A percentile compares a stretch with the other conserved stretches of the same genome.
phyloP scores from a whole-genome alignment of 2,888 invertebrate genomes.

The Leptinotarsa rubiginosa region DNA sequence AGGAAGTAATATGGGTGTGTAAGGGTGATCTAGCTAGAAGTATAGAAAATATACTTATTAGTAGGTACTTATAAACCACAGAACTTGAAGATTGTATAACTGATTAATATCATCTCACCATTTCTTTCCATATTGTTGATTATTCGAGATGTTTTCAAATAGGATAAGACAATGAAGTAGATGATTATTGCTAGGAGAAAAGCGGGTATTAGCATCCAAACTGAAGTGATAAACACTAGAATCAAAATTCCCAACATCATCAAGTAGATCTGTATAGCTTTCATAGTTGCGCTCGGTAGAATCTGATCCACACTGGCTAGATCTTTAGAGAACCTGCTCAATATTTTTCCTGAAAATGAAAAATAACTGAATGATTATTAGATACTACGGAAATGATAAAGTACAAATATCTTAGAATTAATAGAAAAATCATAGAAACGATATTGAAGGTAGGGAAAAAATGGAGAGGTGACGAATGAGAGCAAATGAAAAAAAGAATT shows the following conservation, averaged over 20 bases:
- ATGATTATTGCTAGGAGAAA: constrained; percentile 74
- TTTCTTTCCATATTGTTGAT: constrained; percentile 74
- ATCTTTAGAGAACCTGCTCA: constrained; percentile 88
- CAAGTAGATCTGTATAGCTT: constrained; percentile 75
- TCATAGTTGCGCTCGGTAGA: constrained; percentile 75
- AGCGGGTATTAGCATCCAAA: constrained; percentile 75
- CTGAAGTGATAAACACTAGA: constrained; percentile 78
- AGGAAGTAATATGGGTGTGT: constrained; percentile 88
- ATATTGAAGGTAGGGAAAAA: too few relatives aligned
- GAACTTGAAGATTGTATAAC: background rate
- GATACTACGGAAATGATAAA: too few relatives aligned
- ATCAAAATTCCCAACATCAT: constrained; percentile 78
- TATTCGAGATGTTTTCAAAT: constrained; percentile 78
- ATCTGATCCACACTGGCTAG: constrained; percentile 82
- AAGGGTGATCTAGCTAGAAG: constrained; percentile 82
- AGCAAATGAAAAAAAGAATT: too few relatives aligned
- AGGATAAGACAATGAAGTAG: constrained; percentile 74
- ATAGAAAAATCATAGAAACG: too few relatives aligned
- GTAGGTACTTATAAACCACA: too few relatives aligned
- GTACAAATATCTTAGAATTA: too few relatives aligned
- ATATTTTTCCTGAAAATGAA: constrained; percentile 72
- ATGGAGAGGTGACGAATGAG: too few relatives aligned
- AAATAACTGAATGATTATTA: background rate
- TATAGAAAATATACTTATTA: constrained; percentile 15
- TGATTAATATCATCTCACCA: constrained; percentile 58